phyloP scores from a whole-genome alignment of 1,140 invertebrate species.

The Drosophila burlai region DNA sequence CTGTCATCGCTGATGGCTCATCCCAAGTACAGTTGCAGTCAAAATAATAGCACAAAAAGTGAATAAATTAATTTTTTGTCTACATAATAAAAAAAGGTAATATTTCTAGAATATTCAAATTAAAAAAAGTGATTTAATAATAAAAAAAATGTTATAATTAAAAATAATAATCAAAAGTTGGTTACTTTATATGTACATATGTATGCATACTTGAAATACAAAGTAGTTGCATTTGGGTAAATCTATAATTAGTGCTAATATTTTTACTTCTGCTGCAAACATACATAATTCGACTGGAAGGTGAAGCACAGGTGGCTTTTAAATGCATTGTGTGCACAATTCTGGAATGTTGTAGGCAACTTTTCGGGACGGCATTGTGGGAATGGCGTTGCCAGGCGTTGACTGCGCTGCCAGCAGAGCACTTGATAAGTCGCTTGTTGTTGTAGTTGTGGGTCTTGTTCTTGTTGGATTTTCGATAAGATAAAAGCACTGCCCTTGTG shows the following conservation, averaged over 20 bases:
- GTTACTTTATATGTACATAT: neutral
- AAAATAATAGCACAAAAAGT: neutral
- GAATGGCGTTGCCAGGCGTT: constrained; percentile 43
- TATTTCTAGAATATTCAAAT: too few relatives aligned
- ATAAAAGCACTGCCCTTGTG: constrained; percentile 55
- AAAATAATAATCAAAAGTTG: neutral
- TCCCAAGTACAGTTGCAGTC: neutral
- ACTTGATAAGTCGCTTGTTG: constrained; percentile 31
- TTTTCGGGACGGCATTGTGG: constrained; percentile 68
- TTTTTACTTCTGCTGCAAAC: neutral
- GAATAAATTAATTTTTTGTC: neutral
- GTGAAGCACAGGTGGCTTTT: neutral
- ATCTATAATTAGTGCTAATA: constrained; percentile 3
- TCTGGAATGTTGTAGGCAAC: constrained; percentile 68
- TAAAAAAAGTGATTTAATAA: neutral
- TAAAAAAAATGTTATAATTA: too few relatives aligned
- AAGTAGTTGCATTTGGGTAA: neutral
- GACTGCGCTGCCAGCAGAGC: constrained; percentile 44
- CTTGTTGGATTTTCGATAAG: constrained; percentile 61
- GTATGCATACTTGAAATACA: neutral
- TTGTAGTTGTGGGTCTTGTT: constrained; percentile 27
- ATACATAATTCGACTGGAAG: neutral
- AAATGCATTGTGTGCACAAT: constrained; percentile 28
- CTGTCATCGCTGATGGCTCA: neutral
- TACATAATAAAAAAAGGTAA: too few relatives aligned